Conservation (phyloP, 2,888 invertebrate genomes). For the Rhogogaster chlorosoma region DNA sequence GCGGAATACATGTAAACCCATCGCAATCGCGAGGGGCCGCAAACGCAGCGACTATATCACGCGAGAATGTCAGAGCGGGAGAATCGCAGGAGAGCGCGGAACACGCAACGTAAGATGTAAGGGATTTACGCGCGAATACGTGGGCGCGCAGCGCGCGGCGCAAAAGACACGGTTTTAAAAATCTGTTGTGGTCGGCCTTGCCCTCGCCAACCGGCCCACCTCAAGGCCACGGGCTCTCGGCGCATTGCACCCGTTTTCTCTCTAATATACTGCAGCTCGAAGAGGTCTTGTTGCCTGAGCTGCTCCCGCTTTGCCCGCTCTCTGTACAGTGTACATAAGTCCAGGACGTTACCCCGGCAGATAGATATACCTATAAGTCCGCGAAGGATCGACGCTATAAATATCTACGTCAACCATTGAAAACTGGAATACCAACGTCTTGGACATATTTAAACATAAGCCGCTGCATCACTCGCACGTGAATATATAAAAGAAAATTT, state of each 20-base stretch:
- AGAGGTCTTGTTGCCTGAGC: constrained; percentile 2
- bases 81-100: neutral
- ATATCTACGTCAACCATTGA: constrained; percentile 31
- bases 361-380: neutral
- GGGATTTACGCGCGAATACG: constrained; percentile 43
- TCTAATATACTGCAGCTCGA: constrained; percentile 44
- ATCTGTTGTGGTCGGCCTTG: constrained; percentile 43
- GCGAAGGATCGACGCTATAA: constrained; percentile 32
- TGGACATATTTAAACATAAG: neutral
- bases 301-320: constrained; percentile 12
- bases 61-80: neutral
- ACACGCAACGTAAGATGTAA: constrained; percentile 41
- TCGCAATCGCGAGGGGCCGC: neutral
- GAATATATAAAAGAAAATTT: neutral
- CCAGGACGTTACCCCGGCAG: constrained; percentile 25
- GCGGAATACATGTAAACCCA: neutral
- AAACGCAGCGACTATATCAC: neutral
- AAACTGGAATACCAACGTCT: constrained; percentile 32
- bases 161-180: constrained; percentile 43
- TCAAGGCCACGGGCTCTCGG: constrained; percentile 49
- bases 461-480: neutral
- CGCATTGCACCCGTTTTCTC: constrained; percentile 50
- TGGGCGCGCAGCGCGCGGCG: constrained; percentile 35
- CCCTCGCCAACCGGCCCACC: constrained; percentile 50
- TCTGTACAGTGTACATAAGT: constrained; percentile 12